Percentiles rank a stretch among this genome's conserved stretches.
Conservation (phyloP, 2,797 vertebrate species). For the Xiphophorus birchmanni region DNA sequence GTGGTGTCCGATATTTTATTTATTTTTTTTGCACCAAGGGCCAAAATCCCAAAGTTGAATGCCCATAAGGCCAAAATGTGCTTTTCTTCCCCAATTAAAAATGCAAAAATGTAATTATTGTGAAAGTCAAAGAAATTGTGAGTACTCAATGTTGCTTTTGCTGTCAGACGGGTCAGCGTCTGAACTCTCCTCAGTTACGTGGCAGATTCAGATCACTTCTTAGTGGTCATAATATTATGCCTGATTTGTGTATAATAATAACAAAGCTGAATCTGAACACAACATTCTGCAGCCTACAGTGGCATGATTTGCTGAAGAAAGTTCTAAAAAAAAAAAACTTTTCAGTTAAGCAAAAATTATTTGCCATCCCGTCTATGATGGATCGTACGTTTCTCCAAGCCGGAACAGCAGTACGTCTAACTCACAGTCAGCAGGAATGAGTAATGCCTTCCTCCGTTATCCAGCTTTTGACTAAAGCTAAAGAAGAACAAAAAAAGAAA, state of each 20-base stretch:
- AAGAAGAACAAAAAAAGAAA: constrained; percentile 2
- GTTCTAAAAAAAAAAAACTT: not conserved
- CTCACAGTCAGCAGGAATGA: constrained; percentile 34
- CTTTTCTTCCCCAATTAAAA: too few species aligned
- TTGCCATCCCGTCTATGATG: not conserved
- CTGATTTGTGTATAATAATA: not conserved
- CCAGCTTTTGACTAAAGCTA: constrained; percentile 16
- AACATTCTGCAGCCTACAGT: not conserved
- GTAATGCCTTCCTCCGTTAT: constrained; percentile 27
- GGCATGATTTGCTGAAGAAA: not conserved
- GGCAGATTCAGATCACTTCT: not conserved
- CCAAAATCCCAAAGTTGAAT: too few species aligned
- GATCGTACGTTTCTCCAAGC: not conserved
- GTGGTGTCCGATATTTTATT: too few species aligned
- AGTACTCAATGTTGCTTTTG: too few species aligned
- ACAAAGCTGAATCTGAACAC: not conserved
- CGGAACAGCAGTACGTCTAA: constrained; percentile 2
- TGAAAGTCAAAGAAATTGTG: too few species aligned
- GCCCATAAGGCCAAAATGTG: too few species aligned
- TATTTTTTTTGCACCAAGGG: too few species aligned
- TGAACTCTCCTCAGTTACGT: not conserved
- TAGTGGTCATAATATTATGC: not conserved
- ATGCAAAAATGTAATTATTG: too few species aligned
- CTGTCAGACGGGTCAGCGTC: too few species aligned
- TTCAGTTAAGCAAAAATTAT: not conserved